Base-by-base conservation (phyloP, 2,113 vertebrate species). In the Tragelaphus strepsiceros region DNA sequence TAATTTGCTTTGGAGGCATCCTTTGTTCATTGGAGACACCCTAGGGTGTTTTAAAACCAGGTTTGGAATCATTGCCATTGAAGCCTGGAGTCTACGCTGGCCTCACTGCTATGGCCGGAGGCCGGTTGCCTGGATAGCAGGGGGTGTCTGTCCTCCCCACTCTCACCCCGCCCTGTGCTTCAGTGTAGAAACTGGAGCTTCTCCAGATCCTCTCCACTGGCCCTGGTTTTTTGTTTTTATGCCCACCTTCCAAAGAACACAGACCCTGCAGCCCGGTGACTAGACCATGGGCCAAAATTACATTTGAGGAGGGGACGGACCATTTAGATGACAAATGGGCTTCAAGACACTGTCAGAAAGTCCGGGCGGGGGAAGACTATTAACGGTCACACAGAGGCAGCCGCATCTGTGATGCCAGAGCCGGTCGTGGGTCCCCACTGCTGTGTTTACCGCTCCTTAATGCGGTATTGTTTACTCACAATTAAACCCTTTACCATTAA, bases 391-490 rank as follows among this genome's bases (percentile, higher is more conserved):
- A 90, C 17, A 67, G 95, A 80, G 96, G 96, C 96, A 51, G 98
- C 97, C 98, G 90, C 99, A 99, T 98, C 99, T 99, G 99, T 98
- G 99, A 98, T 19, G 78, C 98, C 98, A 22, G 26, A 58, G 98
- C 86, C 28, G 1, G 95, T 77, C 95, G 51, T 39, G 35, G 46
- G 98, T 96, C 98, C 98, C 98, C 96, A 74, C 98, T 96, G 98
- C 99, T 98, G 98, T 98, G 98, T 98, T 99, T 98, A 98, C 98
- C 91, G 98, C 99, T 98, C 98, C 98, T 98, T 98, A 97, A 98
- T 98, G 98, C 71, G 89, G 98, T 88, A 98, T 99, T 99, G 98
- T 99, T 99, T 99, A 99, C 99, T 98, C 98, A 98, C 99, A 99
- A 99, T 99, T 99, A 99, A 99, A 99, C 98, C 98, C 98, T 97